Percentiles rank a stretch among this genome's conserved stretches.
phyloP scores from a whole-genome alignment of 2,113 vertebrate genomes.

The Cephalopterus ornatus region DNA sequence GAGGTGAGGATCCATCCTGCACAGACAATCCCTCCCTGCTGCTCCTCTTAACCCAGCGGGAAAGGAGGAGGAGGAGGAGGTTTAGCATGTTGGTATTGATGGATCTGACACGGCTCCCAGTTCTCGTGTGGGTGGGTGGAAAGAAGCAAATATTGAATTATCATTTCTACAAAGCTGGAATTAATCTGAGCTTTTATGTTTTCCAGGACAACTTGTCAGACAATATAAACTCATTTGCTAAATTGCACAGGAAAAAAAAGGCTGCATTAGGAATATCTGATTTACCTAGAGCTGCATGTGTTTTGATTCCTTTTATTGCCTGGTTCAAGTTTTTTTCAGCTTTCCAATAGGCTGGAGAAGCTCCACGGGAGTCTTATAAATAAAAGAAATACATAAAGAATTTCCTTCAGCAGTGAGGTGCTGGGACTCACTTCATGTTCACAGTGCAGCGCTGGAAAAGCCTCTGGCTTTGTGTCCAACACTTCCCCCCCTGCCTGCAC shows the following conservation, averaged over 20 bases:
- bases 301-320: background rate
- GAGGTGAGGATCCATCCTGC: background rate
- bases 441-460: background rate
- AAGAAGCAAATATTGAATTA: constrained; percentile 20
- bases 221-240: constrained; percentile 2
- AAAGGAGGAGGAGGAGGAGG: background rate
- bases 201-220: constrained; percentile 16
- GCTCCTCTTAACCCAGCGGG: background rate
- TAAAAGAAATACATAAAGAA: background rate
- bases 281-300: background rate
- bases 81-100: background rate
- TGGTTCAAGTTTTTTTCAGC: constrained; percentile 8
- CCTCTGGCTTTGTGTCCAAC: background rate
- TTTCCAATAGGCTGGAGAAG: background rate
- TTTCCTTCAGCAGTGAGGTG: background rate
- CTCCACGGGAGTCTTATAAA: background rate
- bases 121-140: background rate
- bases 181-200: constrained; percentile 6
- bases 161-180: background rate
- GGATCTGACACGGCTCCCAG: background rate
- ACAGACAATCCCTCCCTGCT: background rate
- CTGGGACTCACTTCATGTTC: background rate
- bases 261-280: background rate
- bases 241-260: background rate
- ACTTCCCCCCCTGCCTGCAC: background rate